phyloP scores from a whole-genome alignment of 1,140 invertebrate species.

The Spodoptera litura region DNA sequence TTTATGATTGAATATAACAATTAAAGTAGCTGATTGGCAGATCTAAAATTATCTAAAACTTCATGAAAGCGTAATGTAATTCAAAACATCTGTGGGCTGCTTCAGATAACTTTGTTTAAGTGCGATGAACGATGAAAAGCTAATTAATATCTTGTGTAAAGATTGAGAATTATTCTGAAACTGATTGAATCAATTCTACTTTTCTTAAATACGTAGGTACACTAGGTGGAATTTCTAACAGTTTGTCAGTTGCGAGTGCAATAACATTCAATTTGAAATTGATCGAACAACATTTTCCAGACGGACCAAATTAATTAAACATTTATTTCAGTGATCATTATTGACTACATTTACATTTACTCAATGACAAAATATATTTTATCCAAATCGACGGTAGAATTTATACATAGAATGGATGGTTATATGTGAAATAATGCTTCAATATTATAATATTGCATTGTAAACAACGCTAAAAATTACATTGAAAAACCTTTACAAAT shows the following conservation, averaged over 20 bases:
- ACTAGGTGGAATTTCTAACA: no score
- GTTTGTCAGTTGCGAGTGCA: no score
- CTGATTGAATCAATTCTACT: background rate
- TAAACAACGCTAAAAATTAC: constrained; percentile 6
- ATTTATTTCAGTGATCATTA: no score
- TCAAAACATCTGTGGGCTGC: constrained; percentile 12
- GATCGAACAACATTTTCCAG: no score
- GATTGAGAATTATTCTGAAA: background rate
- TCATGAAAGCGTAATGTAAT: constrained; percentile 13
- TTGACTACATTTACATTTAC: no score
- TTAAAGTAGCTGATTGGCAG: background rate
- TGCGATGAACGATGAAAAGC: constrained; percentile 33
- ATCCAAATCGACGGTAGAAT: no score
- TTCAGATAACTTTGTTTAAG: constrained; percentile 17
- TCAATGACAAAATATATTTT: no score
- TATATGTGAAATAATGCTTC: background rate
- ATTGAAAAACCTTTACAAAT: constrained; percentile 29
- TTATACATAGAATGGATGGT: background rate
- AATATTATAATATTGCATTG: constrained; percentile 8
- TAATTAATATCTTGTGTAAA: constrained; percentile 14
- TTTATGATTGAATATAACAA: background rate
- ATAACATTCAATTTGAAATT: no score
- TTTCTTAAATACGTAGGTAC: no score
- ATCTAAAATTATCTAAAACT: background rate
- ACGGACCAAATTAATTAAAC: no score